Conservation (phyloP, 2,888 invertebrate genomes). For the Metallyticus violacea region DNA sequence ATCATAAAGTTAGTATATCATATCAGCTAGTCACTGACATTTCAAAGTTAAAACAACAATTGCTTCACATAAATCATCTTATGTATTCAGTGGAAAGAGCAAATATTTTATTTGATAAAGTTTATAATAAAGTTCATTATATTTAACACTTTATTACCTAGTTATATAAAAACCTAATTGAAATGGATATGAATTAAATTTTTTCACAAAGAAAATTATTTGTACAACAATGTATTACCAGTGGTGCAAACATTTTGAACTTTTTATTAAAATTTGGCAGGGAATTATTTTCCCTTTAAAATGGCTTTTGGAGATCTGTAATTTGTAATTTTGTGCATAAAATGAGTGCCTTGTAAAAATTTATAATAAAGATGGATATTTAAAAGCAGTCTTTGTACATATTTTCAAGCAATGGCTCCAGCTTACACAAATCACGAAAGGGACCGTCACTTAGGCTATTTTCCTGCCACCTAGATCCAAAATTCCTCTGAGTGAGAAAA, state of each 20-base stretch:
- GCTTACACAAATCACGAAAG: too few species aligned
- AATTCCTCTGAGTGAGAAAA: too few species aligned
- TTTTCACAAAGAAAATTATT: background rate
- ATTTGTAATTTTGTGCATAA: background rate
- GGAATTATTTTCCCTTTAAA: background rate
- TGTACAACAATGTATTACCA: background rate
- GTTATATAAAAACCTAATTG: background rate
- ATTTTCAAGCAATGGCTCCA: too few species aligned
- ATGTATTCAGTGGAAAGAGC: too few species aligned
- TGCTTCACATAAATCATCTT: background rate
- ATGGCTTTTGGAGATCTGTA: background rate
- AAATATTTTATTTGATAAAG: background rate
- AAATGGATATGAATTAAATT: background rate
- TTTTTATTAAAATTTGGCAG: background rate
- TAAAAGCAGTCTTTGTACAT: background rate
- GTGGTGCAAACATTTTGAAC: background rate
- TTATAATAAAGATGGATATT: slow-evolving; percentile 7
- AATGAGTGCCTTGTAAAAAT: background rate
- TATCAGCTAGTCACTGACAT: background rate
- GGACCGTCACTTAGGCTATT: too few species aligned
- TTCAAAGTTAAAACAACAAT: background rate
- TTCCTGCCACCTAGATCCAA: too few species aligned
- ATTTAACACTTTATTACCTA: background rate
- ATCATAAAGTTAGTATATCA: background rate
- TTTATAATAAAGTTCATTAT: background rate